A percentile compares a stretch with the other conserved stretches of the same genome.
phyloP scores from a whole-genome alignment of 2,113 vertebrate species.

The Hippocampus barbouri region DNA sequence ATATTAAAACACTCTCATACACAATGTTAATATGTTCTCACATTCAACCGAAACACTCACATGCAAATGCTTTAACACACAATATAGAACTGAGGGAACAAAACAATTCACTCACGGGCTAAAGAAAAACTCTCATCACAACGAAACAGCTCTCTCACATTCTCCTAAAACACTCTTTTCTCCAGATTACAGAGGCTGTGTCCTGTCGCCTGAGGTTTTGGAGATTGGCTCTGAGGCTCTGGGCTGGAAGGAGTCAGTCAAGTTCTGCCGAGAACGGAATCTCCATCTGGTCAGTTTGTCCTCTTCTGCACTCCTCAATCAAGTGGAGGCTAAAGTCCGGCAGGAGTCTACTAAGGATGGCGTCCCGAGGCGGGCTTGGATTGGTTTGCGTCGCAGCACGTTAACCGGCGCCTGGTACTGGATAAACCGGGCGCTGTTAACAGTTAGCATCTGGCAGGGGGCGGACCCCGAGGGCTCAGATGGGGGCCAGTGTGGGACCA shows the following conservation, averaged over 20 bases:
- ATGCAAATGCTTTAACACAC: not conserved
- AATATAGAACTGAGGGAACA: too few relatives aligned
- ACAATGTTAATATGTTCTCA: too few relatives aligned
- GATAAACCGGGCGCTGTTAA: not conserved
- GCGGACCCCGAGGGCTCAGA: constrained; percentile 22
- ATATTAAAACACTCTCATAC: too few relatives aligned
- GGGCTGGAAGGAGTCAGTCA: constrained; percentile 47
- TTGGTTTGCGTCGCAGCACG: constrained; percentile 60
- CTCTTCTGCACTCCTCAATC: not conserved
- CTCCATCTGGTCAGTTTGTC: constrained; percentile 43
- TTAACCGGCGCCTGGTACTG: constrained; percentile 61
- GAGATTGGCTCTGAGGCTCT: rapidly evolving
- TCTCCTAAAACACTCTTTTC: not conserved
- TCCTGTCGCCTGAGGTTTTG: constrained; percentile 11
- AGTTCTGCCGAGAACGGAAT: not conserved
- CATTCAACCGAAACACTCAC: not conserved
- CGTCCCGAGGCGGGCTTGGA: constrained; percentile 37
- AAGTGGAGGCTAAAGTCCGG: not conserved
- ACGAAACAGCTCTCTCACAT: not conserved
- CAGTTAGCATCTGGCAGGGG: constrained; percentile 34
- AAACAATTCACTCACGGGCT: too few relatives aligned
- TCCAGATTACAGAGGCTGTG: constrained; percentile 56
- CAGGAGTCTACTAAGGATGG: rapidly evolving
- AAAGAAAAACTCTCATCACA: too few relatives aligned
- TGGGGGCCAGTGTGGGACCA: constrained; percentile 46